Evolutionary conservation across 2,113 vertebrate genomes (phyloP).

Genomic region (Maccullochella peelii): DNA sequence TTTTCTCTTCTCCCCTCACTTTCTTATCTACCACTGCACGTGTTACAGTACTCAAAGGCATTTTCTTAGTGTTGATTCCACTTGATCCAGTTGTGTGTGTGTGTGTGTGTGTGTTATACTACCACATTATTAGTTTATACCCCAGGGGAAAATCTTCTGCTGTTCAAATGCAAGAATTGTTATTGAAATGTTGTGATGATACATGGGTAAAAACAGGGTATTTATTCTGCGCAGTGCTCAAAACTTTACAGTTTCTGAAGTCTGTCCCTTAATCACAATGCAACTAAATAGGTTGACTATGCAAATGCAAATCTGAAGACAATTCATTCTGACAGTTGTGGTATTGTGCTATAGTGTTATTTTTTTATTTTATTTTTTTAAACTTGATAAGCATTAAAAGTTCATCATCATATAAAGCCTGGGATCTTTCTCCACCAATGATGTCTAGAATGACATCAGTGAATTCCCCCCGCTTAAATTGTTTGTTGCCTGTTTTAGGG

Average conservation of each 20-base stretch:
- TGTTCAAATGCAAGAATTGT: background rate
- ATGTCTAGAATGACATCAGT: too few species aligned
- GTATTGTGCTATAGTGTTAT: background rate
- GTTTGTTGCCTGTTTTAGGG: too few species aligned
- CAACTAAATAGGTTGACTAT: background rate
- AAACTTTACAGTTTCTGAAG: conserved; percentile 3
- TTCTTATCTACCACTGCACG: background rate
- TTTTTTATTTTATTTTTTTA: background rate
- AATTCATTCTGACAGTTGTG: background rate
- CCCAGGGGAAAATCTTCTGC: background rate
- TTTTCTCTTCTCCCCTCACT: background rate
- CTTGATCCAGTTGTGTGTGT: conserved; percentile 2
- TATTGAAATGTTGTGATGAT: conserved; percentile 5
- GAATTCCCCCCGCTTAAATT: too few species aligned
- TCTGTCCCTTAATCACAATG: conserved; percentile 4
- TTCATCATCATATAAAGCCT: too few species aligned
- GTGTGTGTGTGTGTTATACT: background rate
- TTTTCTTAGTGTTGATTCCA: conserved; percentile 12
- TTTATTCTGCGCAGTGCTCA: conserved; percentile 2
- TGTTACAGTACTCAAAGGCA: conserved; percentile 4
- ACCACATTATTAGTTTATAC: background rate
- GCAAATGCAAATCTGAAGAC: background rate
- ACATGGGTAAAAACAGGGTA: background rate
- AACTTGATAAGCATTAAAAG: background rate
- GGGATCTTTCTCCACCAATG: too few species aligned